Percentiles rank a stretch among this genome's conserved stretches.
Evolutionary conservation across 2,888 invertebrate genomes (phyloP).

Genomic region (Ochropleura leucogaster): DNA sequence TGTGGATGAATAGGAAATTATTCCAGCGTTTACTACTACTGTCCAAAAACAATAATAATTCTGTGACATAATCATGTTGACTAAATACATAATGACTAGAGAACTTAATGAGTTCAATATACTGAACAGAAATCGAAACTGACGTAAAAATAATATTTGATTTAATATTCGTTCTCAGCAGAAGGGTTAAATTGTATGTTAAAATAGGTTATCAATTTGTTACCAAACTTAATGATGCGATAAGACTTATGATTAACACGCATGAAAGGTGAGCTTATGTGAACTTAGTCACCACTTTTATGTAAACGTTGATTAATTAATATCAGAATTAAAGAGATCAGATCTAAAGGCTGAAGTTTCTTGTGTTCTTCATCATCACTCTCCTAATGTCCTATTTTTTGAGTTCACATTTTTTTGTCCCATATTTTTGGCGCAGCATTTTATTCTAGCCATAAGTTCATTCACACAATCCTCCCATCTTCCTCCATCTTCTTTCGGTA

Average conservation of each 20-base stretch:
- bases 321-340: background rate
- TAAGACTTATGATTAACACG: background rate
- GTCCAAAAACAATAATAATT: background rate
- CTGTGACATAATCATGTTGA: background rate
- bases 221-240: conserved; percentile 23
- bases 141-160: conserved; percentile 1
- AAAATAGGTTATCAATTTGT: conserved; percentile 18
- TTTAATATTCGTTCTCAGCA: background rate
- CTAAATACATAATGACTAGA: background rate
- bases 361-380: background rate
- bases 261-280: conserved; percentile 1
- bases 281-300: background rate
- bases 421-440: too few relatives aligned
- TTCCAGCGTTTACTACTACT: background rate
- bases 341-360: background rate
- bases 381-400: background rate
- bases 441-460: background rate
- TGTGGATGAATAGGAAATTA: background rate
- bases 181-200: background rate
- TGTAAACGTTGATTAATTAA: background rate
- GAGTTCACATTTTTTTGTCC: too few relatives aligned
- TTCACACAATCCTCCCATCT: background rate
- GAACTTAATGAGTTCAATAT: background rate
- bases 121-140: background rate
- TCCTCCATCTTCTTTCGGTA: background rate